Evolutionary conservation across 2,888 invertebrate species (phyloP).

Genomic region (Apomyelois bistriatella): DNA sequence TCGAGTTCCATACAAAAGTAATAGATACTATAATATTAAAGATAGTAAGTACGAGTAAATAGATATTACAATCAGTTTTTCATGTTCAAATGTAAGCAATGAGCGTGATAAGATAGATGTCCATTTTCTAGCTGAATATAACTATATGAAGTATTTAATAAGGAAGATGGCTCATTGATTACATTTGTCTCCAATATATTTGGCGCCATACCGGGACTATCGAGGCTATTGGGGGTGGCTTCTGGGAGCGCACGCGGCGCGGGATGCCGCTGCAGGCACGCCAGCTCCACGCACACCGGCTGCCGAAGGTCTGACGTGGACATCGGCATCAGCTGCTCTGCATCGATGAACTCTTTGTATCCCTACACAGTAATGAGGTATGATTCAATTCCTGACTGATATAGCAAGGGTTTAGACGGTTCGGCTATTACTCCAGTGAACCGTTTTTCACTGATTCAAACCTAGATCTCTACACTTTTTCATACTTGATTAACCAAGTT

Average conservation of each 20-base stretch:
- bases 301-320: slow-evolving; percentile 91
- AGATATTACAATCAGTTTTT: background rate
- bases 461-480: no score
- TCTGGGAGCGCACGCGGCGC: slow-evolving; percentile 74
- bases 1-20: background rate
- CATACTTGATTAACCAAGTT: no score
- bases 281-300: slow-evolving; percentile 90
- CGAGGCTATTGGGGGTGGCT: slow-evolving; percentile 73
- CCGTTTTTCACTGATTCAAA: no score
- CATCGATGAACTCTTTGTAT: slow-evolving; percentile 94
- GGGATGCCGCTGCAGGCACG: slow-evolving; percentile 81
- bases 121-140: background rate
- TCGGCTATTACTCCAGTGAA: no score
- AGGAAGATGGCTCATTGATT: slow-evolving; percentile 23
- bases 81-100: slow-evolving; percentile 24
- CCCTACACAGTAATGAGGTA: slow-evolving; percentile 77
- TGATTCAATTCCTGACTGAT: background rate
- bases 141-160: background rate
- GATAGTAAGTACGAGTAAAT: no score
- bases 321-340: slow-evolving; percentile 93
- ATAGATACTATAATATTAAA: background rate
- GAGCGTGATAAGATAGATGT: background rate
- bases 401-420: no score
- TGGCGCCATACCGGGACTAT: slow-evolving; percentile 63
- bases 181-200: slow-evolving; percentile 26